Percentiles rank a stretch among this genome's conserved stretches.
phyloP scores from a whole-genome alignment of 92 coral and sea anemone species.

The Desmophyllum pertusum region DNA sequence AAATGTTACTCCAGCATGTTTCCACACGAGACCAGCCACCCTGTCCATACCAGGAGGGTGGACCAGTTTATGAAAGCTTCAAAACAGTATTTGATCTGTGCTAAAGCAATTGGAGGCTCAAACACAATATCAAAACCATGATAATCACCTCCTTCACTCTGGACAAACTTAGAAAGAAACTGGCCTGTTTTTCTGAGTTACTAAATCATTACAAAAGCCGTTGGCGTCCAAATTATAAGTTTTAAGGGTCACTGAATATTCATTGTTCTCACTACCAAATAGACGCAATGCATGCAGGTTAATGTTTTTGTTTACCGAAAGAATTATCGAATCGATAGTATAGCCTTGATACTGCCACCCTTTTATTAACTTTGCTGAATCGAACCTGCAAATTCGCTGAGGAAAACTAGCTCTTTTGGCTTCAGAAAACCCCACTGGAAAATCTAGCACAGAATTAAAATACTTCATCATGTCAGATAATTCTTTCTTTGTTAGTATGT shows the following conservation, averaged over 20 bases:
- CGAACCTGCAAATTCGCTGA: not conserved
- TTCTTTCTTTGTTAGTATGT: slow-evolving; percentile 23
- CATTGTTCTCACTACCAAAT: not conserved
- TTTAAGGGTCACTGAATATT: not conserved
- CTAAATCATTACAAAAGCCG: too few relatives aligned
- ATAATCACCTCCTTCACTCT: slow-evolving; percentile 4
- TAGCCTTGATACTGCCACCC: not conserved
- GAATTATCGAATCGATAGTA: not conserved
- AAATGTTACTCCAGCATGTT: too few relatives aligned
- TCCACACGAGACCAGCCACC: not conserved
- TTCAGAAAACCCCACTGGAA: not conserved
- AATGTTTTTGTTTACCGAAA: not conserved
- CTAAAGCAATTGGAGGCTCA: not conserved
- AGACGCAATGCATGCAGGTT: not conserved
- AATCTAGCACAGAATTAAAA: not conserved
- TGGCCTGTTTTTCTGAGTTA: not conserved
- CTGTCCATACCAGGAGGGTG: not conserved
- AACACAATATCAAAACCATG: slow-evolving; percentile 13
- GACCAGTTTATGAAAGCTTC: not conserved
- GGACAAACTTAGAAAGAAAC: not conserved
- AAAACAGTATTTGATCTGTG: not conserved
- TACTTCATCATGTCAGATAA: slow-evolving; percentile 14
- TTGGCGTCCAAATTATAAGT: not conserved
- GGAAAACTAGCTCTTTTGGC: not conserved
- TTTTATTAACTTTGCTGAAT: not conserved